phyloP scores from a whole-genome alignment of 2,797 vertebrate genomes.

The Fistularia commersonii region DNA sequence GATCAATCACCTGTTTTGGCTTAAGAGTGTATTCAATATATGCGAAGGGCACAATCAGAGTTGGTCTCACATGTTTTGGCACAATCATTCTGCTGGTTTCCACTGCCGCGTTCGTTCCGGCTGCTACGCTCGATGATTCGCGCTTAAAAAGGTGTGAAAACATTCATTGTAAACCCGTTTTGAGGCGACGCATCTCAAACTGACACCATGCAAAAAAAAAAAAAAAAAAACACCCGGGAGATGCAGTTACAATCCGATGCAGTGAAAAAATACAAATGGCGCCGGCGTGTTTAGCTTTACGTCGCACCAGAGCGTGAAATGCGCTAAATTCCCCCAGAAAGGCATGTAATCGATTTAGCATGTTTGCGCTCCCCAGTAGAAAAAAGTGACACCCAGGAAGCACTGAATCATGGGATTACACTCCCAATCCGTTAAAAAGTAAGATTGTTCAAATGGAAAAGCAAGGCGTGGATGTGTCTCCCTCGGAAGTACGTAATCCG shows the following conservation, averaged over 20 bases:
- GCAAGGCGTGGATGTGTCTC: slow-evolving; percentile 44
- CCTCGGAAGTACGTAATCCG: slow-evolving; percentile 1
- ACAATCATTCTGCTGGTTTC: too few relatives aligned
- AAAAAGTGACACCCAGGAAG: slow-evolving; percentile 43
- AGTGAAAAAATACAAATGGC: too few relatives aligned
- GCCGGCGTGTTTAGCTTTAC: too few relatives aligned
- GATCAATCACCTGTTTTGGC: too few relatives aligned
- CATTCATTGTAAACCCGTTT: slow-evolving; percentile 23
- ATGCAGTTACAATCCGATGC: slow-evolving; percentile 17
- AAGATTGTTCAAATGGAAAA: slow-evolving; percentile 23
- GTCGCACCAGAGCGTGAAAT: slow-evolving; percentile 36
- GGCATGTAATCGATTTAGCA: slow-evolving; percentile 43
- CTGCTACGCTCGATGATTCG: too few relatives aligned
- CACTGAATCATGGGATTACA: slow-evolving; percentile 31
- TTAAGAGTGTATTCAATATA: too few relatives aligned
- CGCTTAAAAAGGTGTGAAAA: slow-evolving; percentile 14
- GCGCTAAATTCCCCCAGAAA: slow-evolving; percentile 38
- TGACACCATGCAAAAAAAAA: slow-evolving; percentile 17
- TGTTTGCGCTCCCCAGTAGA: slow-evolving; percentile 31
- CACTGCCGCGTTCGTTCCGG: too few relatives aligned
- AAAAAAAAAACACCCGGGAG: slow-evolving; percentile 36
- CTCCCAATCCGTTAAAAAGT: slow-evolving; percentile 16
- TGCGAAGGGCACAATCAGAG: too few relatives aligned
- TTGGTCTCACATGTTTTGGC: too few relatives aligned
- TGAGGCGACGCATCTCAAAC: slow-evolving; percentile 25